These are phyloP conservation scores for Antheraea yamamai DNA, from an alignment of 2,888 invertebrate species.

Conservation along the genomic window DNA sequence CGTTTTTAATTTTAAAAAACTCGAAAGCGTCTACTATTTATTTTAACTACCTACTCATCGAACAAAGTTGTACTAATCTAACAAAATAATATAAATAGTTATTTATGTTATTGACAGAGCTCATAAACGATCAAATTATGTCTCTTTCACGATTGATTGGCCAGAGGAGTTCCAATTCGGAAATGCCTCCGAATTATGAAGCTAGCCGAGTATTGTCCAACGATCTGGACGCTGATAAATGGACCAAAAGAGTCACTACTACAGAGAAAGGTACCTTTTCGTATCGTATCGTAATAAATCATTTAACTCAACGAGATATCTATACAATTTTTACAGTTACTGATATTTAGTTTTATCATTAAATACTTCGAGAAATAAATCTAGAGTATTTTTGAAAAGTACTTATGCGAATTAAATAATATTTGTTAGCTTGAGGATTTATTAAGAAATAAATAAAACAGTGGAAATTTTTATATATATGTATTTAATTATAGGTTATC, in stretches of 20 bases:
- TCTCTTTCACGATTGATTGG: conserved; percentile 34
- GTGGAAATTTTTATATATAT: not conserved
- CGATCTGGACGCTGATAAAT: conserved; percentile 49
- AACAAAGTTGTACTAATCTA: not conserved
- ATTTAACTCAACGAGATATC: not conserved
- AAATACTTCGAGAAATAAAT: too few relatives aligned
- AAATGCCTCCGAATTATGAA: conserved; percentile 22
- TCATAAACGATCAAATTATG: conserved; percentile 20
- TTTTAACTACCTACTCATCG: not conserved
- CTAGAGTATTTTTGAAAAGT: too few relatives aligned
- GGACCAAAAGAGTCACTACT: conserved; percentile 48
- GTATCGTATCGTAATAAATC: not conserved
- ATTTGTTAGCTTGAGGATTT: too few relatives aligned
- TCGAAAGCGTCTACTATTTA: too few relatives aligned
- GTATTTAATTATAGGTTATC: not conserved
- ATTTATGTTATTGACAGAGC: conserved; percentile 15
- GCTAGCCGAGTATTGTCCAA: conserved; percentile 41
- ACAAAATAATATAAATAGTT: not conserved
- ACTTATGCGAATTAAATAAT: too few relatives aligned
- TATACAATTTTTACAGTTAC: too few relatives aligned
- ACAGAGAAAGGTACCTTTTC: conserved; percentile 31
- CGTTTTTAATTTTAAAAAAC: too few relatives aligned
- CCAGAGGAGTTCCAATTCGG: conserved; percentile 27
- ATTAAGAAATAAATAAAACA: not conserved
- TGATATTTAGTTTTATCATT: too few relatives aligned